phyloP scores from a whole-genome alignment of 2,113 vertebrate species.

The Salvelinus namaycush region DNA sequence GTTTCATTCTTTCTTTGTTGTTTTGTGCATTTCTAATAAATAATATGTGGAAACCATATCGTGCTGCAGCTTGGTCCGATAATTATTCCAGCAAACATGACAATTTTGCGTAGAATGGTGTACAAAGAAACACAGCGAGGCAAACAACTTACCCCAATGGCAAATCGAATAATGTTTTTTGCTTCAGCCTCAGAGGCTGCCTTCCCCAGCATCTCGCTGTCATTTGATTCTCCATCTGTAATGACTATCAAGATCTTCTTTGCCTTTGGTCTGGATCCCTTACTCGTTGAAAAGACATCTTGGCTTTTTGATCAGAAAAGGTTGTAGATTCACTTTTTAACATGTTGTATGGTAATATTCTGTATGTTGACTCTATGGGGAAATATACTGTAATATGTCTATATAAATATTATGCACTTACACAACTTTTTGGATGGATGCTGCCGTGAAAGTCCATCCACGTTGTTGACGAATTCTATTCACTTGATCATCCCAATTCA shows the following conservation, averaged over 20 bases:
- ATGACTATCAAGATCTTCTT: constrained; percentile 70
- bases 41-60: too few relatives aligned
- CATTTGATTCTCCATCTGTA: constrained; percentile 66
- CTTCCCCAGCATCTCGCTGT: rapidly evolving
- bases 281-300: not conserved
- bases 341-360: not conserved
- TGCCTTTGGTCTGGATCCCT: constrained; percentile 42
- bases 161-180: constrained; percentile 58
- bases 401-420: constrained; percentile 42
- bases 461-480: rapidly evolving
- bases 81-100: too few relatives aligned
- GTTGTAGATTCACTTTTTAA: not conserved
- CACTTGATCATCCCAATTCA: not conserved
- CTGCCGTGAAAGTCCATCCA: constrained; percentile 31
- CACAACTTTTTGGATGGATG: constrained; percentile 53
- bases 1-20: too few relatives aligned
- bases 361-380: not conserved
- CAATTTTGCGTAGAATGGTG: not conserved
- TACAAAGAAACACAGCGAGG: not conserved
- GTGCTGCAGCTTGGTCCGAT: too few relatives aligned
- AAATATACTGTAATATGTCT: not conserved
- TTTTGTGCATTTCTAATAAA: too few relatives aligned
- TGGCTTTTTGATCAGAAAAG: constrained; percentile 31
- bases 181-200: not conserved
- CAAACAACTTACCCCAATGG: constrained; percentile 63